Evolutionary conservation across 2,888 invertebrate species (phyloP), one percentile per base, ranked within the genome.

Genomic region (Rhabditoides inermis): DNA sequence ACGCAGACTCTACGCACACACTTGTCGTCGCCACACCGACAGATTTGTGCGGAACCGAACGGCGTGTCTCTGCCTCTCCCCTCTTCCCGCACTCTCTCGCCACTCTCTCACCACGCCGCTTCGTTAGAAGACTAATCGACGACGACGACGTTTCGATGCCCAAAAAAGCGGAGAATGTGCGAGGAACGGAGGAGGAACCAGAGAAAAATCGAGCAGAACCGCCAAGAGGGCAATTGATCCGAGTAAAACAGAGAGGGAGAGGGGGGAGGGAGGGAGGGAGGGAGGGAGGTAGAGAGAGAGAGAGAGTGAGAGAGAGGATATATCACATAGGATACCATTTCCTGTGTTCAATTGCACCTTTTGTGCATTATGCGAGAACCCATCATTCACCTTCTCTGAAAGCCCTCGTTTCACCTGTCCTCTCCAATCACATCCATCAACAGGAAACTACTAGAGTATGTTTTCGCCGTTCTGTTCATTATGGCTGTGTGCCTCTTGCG

Each of bases 261-360:
- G 45, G 39, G 30, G 32, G 45, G 36, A 45, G 32, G 28, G 48
- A 32, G 36, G 45, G 49, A 45, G 41, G 46, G 46, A 45, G 53
- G 50, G 53, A 48, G 40, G 15, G 50, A 32, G 41, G 12, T 23
- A 22, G n/a, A 20, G 49, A 25, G 47, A 25, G 30, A 40, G 20
- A 27, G 32, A 35, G 28, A 12, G 22, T 27, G 36, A 30, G 39
- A 45, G 40, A 28, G 49, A 40, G 28, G 42, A 36, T 48, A 48
- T 48, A 45, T 49, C 28, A 37, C 40, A 44, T 44, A 30, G 41
- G 23, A 45, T 23, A 32, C 30, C 45, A 45, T 45, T 32, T 32
- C 28, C 37, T 6, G 5, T 6, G 37, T 37, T 20, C 18, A 5
- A 37, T 5, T 20, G 5, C 37, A n/a, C 18, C 37, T 12, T 37